These are phyloP conservation scores for Laterallus jamaicensis DNA, from an alignment of 2,113 vertebrate species.

Conservation along the genomic window DNA sequence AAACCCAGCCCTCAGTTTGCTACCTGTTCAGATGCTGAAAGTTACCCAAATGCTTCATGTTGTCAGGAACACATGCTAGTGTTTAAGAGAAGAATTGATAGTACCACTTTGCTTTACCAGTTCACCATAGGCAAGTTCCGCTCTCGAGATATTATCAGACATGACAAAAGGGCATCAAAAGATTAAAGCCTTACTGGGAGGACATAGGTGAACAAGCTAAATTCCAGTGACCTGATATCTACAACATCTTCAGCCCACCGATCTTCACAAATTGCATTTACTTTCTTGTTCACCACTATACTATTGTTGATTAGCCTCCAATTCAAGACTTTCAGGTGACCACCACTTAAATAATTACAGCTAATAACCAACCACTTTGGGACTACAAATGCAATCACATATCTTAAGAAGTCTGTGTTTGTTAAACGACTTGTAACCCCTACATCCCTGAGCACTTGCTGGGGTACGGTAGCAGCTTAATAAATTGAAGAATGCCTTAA, in stretches of 20 bases:
- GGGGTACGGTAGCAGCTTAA: background rate
- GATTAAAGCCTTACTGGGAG: background rate
- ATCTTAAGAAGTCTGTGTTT: background rate
- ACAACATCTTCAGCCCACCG: background rate
- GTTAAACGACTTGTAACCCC: background rate
- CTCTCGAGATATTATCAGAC: background rate
- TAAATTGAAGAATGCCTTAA: background rate
- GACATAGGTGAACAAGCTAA: background rate
- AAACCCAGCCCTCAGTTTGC: background rate
- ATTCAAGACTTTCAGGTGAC: background rate
- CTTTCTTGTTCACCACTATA: background rate
- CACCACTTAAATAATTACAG: background rate
- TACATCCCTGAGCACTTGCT: background rate
- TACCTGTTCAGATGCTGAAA: background rate
- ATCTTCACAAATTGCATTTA: background rate
- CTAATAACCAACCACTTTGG: background rate
- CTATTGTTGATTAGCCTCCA: background rate
- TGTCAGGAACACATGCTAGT: background rate
- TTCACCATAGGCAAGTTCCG: background rate
- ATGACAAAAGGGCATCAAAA: background rate
- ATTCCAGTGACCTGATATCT: background rate
- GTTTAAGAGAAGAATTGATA: background rate
- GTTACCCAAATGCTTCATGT: background rate
- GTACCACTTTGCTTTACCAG: background rate
- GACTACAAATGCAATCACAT: background rate